Base-by-base conservation (phyloP, 2,888 invertebrate genomes). In the Linnaemya vulpina region DNA sequence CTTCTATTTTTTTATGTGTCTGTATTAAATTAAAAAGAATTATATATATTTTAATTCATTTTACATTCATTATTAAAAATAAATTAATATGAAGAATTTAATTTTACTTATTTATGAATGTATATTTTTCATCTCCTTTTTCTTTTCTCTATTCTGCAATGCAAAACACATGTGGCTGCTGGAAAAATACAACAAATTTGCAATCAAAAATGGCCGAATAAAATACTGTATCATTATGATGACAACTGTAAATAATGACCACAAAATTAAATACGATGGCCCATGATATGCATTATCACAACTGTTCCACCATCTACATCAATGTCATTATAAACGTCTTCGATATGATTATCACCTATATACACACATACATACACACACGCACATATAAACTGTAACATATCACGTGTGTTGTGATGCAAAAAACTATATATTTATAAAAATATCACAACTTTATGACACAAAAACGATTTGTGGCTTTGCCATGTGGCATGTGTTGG, bases 171-270 rank as follows among this genome's bases (percentile, higher is more conserved):
- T 65, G 58, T 80, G 68, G 63, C 73, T 62, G 58, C 43, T 68
- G 81, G 40, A 40, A 65, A 70, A 46, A 62, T 38, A 43, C n/a
- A 60, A 67, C 25, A 58, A 75, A 65, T 43, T 20, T 30, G 40
- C 40, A 63, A 79, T 67, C 53, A 43, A 84, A 71, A 65, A 80
- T 71, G 35, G 51, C 46, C 63, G 70, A 62, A 62, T 55, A 53
- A 58, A 76, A 62, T 68, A 62, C 62, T 82, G 35, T 78, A 85
- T 78, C 62, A 53, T 77, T 68, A 51, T 60, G 77, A 78, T 85
- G 84, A 82, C 84, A 85, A 82, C 84, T 85, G 77, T 85, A 82
- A 82, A 85, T 82, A 82, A 85, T 82, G 63, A 75, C 74, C 77
- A 70, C 82, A 85, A 85, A 49, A 62, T 65, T 74, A 63, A 82